These are phyloP conservation scores for Notiomystis cincta DNA, from an alignment of 2,113 vertebrate species.

Conservation along the genomic window DNA sequence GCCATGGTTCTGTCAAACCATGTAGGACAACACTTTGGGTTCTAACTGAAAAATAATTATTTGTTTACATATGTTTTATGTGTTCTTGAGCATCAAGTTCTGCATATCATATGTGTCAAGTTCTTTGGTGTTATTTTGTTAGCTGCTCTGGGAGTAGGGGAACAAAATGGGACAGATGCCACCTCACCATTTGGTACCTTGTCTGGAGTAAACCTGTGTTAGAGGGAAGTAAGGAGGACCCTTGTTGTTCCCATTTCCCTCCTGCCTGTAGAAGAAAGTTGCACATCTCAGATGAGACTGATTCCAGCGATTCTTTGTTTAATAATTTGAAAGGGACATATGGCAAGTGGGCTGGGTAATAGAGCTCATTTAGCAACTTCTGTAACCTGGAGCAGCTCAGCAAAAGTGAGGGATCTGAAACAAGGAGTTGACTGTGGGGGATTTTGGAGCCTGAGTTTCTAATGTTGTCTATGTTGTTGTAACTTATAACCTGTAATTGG, in stretches of 20 bases:
- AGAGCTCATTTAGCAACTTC: background rate
- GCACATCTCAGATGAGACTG: background rate
- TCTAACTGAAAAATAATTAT: background rate
- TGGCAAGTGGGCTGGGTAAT: conserved; percentile 35
- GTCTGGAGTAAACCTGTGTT: background rate
- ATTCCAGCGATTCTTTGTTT: background rate
- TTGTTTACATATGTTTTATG: background rate
- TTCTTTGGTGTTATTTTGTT: background rate
- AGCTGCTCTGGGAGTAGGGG: background rate
- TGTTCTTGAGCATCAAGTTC: background rate
- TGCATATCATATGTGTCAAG: background rate
- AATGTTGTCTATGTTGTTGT: background rate
- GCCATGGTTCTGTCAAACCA: background rate
- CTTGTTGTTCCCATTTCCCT: background rate
- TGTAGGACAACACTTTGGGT: background rate
- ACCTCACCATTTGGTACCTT: background rate
- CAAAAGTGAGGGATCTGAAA: background rate
- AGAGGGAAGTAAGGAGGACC: background rate
- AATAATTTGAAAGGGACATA: conserved; percentile 22
- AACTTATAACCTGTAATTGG: background rate
- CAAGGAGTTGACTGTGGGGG: background rate
- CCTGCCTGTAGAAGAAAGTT: background rate
- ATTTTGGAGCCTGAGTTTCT: background rate
- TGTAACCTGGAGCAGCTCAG: background rate
- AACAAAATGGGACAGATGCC: background rate